phyloP scores from a whole-genome alignment of 2,888 invertebrate species.

The Coleophora deauratella region DNA sequence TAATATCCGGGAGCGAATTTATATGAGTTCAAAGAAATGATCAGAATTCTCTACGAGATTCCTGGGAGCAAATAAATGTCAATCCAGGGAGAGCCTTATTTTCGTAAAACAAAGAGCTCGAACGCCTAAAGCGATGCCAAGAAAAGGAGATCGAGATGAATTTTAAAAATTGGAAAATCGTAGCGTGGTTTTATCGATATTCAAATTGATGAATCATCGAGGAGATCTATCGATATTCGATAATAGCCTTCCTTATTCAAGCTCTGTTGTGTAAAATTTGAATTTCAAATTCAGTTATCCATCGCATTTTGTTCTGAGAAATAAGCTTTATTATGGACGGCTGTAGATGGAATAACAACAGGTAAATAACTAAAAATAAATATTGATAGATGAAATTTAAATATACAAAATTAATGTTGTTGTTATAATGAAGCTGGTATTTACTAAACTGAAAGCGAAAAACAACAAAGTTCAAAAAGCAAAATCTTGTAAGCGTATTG shows the following conservation, averaged over 20 bases:
- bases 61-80: slow-evolving; percentile 21
- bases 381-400: no score
- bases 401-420: no score
- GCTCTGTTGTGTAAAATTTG: slow-evolving; percentile 1
- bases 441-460: no score
- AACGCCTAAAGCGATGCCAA: slow-evolving; percentile 15
- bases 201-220: slow-evolving; percentile 45
- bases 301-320: not conserved
- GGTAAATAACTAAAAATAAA: no score
- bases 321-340: not conserved
- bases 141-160: slow-evolving; percentile 35
- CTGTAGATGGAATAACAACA: no score
- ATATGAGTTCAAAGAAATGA: no score
- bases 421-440: no score
- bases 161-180: slow-evolving; percentile 48
- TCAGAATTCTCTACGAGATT: no score
- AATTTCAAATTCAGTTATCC: slow-evolving; percentile 2
- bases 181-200: slow-evolving; percentile 38
- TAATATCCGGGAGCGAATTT: no score
- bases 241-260: not conserved
- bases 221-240: slow-evolving; percentile 20
- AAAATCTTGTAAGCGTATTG: no score
- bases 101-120: slow-evolving; percentile 19
- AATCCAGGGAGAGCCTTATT: slow-evolving; percentile 7
- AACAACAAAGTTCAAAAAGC: no score